phyloP scores from a whole-genome alignment of 1,140 invertebrate genomes.

The Caerostris darwini region DNA sequence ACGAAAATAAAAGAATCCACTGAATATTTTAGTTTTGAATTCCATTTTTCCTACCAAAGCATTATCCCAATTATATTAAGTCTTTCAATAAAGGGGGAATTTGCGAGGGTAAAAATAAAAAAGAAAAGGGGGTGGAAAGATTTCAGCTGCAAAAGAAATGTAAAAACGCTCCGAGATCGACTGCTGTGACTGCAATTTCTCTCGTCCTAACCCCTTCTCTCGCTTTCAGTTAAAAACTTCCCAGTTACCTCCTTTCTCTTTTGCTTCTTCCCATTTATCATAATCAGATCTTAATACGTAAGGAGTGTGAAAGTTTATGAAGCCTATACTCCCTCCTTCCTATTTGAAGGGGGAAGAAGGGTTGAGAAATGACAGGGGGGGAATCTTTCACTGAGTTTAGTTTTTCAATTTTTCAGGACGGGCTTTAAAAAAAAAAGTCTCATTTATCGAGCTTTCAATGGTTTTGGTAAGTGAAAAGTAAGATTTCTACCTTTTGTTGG shows the following conservation, averaged over 20 bases:
- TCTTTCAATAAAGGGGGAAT: constrained; percentile 23
- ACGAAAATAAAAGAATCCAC: background rate
- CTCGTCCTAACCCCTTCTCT: constrained; percentile 54
- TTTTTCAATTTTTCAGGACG: constrained; percentile 76
- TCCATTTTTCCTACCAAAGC: constrained; percentile 19
- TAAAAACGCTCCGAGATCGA: constrained; percentile 67
- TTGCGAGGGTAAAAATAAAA: background rate
- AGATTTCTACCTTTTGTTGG: constrained; percentile 77
- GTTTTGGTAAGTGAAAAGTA: constrained; percentile 78
- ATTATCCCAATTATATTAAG: constrained; percentile 52
- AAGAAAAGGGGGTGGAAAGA: background rate
- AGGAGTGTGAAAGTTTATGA: constrained; percentile 77
- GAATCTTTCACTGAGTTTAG: constrained; percentile 72
- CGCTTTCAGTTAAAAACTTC: constrained; percentile 65
- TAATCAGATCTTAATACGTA: constrained; percentile 77
- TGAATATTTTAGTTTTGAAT: background rate
- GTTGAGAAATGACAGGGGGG: background rate
- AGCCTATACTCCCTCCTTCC: constrained; percentile 54
- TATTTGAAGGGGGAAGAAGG: constrained; percentile 38
- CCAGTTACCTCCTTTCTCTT: constrained; percentile 69
- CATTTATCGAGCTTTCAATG: constrained; percentile 77
- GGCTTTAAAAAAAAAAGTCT: constrained; percentile 67
- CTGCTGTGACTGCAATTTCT: constrained; percentile 67
- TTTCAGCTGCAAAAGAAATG: constrained; percentile 54
- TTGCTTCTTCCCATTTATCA: constrained; percentile 72